These are phyloP conservation scores for Odontesthes bonariensis DNA, from an alignment of 2,113 vertebrate species.

Conservation along the genomic window DNA sequence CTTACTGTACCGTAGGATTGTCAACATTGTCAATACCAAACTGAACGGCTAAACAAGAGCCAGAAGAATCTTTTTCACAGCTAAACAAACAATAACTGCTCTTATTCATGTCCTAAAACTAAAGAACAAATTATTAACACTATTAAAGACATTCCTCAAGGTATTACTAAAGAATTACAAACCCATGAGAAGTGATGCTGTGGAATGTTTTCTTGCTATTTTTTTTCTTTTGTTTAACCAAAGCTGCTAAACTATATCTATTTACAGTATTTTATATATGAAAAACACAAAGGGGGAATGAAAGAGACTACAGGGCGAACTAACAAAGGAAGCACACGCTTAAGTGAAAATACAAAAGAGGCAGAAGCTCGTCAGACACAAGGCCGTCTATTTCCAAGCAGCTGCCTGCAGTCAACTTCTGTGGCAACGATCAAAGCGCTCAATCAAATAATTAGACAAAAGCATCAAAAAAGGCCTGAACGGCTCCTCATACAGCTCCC, in stretches of 20 bases:
- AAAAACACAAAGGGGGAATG: not conserved
- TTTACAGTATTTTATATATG: not conserved
- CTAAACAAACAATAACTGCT: too few species aligned
- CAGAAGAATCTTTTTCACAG: too few species aligned
- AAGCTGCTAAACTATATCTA: conserved; percentile 8
- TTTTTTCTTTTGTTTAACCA: not conserved
- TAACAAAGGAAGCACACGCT: conserved; percentile 25
- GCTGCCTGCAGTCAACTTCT: conserved; percentile 45
- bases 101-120: too few species aligned
- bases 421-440: conserved; percentile 69
- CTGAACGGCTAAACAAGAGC: too few species aligned
- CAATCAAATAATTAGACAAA: conserved; percentile 74
- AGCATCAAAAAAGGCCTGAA: conserved; percentile 61
- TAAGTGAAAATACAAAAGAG: conserved; percentile 37
- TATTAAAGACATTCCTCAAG: not conserved
- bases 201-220: conserved; percentile 1
- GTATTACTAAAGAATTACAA: not conserved
- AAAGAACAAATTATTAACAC: not conserved
- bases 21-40: too few species aligned
- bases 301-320: conserved; percentile 14
- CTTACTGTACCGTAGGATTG: too few species aligned
- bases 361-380: conserved; percentile 46
- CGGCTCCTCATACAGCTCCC: conserved; percentile 45
- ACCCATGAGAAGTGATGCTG: not conserved
- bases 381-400: conserved; percentile 38